Evolutionary conservation across 2,797 vertebrate species (phyloP).

Genomic region (Enteromius thamalakanensis): DNA sequence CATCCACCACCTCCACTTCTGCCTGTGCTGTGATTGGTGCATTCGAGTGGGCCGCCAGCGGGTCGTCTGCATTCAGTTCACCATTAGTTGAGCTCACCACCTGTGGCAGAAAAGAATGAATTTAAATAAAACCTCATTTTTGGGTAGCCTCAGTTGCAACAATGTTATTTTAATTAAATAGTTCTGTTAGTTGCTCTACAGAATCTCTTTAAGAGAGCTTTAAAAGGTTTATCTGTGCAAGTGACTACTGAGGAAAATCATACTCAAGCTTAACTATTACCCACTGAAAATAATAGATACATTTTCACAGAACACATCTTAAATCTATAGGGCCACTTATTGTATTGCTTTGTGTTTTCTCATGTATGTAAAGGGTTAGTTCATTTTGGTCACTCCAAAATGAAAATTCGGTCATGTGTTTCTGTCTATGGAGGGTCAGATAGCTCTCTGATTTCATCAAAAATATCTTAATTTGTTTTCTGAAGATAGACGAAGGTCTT

Average conservation of each 20-base stretch:
- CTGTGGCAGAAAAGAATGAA: conserved; percentile 72
- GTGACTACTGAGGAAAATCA: background rate
- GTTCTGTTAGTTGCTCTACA: background rate
- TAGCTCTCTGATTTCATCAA: too few relatives aligned
- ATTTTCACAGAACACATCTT: background rate
- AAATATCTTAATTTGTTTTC: too few relatives aligned
- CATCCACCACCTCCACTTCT: conserved; percentile 97
- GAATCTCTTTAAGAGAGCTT: background rate
- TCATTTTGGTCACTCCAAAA: too few relatives aligned
- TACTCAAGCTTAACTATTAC: background rate
- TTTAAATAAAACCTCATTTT: conserved; percentile 36
- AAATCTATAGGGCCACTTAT: background rate
- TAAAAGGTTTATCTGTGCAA: background rate
- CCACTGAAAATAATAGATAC: background rate
- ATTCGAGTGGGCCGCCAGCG: conserved; percentile 88
- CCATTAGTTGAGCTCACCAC: conserved; percentile 98
- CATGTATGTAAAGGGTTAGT: background rate
- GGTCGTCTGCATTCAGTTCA: conserved; percentile 95
- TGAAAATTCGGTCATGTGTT: too few relatives aligned
- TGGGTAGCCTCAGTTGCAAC: background rate
- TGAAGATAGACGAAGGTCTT: too few relatives aligned
- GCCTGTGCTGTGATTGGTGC: conserved; percentile 92
- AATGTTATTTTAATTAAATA: background rate
- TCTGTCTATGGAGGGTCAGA: too few relatives aligned
- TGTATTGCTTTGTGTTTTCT: background rate